Base-by-base conservation (phyloP, 2,888 invertebrate species). In the Pammene fasciana region DNA sequence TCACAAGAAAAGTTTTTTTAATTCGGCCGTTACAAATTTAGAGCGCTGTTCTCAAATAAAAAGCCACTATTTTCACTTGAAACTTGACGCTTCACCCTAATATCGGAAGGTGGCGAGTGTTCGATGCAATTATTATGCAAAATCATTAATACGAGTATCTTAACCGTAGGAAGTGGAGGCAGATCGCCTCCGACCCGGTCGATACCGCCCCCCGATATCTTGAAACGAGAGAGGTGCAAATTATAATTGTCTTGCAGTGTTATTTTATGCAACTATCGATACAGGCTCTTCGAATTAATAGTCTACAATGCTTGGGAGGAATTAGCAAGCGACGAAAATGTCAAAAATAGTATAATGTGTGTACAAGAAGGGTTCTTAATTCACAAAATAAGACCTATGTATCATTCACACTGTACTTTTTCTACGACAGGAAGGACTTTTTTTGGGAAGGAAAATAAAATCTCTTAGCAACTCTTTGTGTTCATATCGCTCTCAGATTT, bases 121-220 rank as follows among this genome's bases (percentile, higher is more conserved):
- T 74, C 55, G 73, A 76, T 86, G 86, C 86, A 87, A 88, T 88
- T 86, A 88, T 82, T 88, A 89, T 89, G 89, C 89, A 87, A 86
- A 89, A 86, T 86, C 84, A 89, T 89, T 87, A 88, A 83, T 85
- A 62, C 62, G 62, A 62, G 52, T 62, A 86, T 87, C 84, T 85
- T 86, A 84, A 82, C 81, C 79, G 84, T 48, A 82, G 80, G 79
- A 82, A 82, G 80, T 79, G 78, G 71, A 75, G 75, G 68, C 60
- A 66, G 67, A 78, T 78, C 75, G 76, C 67, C 71, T 71, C 66
- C 66, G 68, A 73, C 61, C 34, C 76, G 82, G 80, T 85, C 83
- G 81, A 85, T 85, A 79, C 73, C 65, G 77, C 75, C 78, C 77
- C 74, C 74, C 74, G 71, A 75, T 77, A 76, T 74, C 65, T 70